Base-by-base conservation (phyloP, 2,113 vertebrate genomes). In the Numenius arquata region DNA sequence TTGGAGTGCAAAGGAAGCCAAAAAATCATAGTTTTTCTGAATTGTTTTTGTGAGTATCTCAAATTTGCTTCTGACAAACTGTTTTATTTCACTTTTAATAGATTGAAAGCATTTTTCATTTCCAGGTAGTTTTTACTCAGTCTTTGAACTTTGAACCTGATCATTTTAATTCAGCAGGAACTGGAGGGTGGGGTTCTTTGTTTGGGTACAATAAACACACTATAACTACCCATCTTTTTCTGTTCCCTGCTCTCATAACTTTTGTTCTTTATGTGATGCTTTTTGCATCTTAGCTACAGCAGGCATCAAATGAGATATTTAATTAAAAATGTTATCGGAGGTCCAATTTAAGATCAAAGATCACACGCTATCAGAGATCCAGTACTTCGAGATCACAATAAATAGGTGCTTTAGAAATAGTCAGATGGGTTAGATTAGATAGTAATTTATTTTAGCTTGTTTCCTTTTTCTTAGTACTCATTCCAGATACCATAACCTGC, bases 391-490 rank as follows among this genome's bases (percentile, higher is more conserved):
- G 85, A 91, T 41, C 48, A 53, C 87, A 91, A 45, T 82, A 95
- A 95, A 89, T 79, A 58, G 71, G 32, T 85, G 50, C 81, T 59
- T 95, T 73, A 95, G 91, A 94, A 96, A 88, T 26, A 62, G 62
- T 87, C 89, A 95, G 89, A 88, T 95, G 84, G 80, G 73, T 92
- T 96, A 93, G 88, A 88, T 96, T 93, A 92, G 95, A 83, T 30
- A 95, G 87, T 74, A 78, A 63, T 96, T 94, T 96, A 85, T 89
- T 94, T 93, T 68, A 85, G 25, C 58, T 80, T 74, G 48, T 93
- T 96, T 96, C 82, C 93, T 68, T 93, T 87, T 38, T 59, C 74
- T 89, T 62, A 77, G 53, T 90, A 78, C 40, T 94, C 82, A 67
- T 82, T 97, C 62, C 88, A 87, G 88, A 90, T 65, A 85, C n/a